Evolutionary conservation across 1,140 invertebrate genomes (phyloP), one percentile per base, ranked within the genome.

Genomic region (Hylaeus volcanicus): DNA sequence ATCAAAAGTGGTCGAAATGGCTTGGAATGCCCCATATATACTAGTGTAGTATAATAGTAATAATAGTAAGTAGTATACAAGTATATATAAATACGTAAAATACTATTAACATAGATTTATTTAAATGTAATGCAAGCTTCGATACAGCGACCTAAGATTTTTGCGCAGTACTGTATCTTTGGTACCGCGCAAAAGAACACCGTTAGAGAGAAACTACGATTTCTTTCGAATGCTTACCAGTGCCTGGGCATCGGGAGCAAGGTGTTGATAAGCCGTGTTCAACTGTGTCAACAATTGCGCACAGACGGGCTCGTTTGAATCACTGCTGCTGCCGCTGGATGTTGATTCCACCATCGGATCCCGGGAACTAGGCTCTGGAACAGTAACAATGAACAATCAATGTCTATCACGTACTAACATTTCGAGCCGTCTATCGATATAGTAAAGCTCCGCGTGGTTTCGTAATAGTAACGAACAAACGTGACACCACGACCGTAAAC

Each of bases 301-400:
- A 80, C 93, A 93, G 88, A 93, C 93, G 64, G 93, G 93, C 73
- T 92, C 93, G 65, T 93, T 93, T 70, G 89, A 91, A 15, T 92
- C 90, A 14, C 92, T 93, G 63, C 92, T 92, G 41, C 90, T 92
- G 53, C 92, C 91, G 61, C 92, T 93, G 76, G 90, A 93, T 8
- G 91, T 93, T 14, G 91, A 91, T 76, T 93, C 93, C 39, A 93
- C 90, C 93, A 93, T 93, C 56, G 93, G 93, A 88, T 93, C 93
- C 45, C 93, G 88, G 39, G 93, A 93, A 80, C 91, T 93, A 12
- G 93, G 92, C 80, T 93, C 93, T 93, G 71, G 45, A 85, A 85
- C n/a, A 80, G 58, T 39, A 41, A 68, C 55, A 4, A 15, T 41
- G 2, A 15, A 48, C 26, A 1, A 2, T 6, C 26, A 26, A 26